These are phyloP conservation scores for Phragmatobia fuliginosa DNA, from an alignment of 2,888 invertebrate genomes.

Conservation along the genomic window DNA sequence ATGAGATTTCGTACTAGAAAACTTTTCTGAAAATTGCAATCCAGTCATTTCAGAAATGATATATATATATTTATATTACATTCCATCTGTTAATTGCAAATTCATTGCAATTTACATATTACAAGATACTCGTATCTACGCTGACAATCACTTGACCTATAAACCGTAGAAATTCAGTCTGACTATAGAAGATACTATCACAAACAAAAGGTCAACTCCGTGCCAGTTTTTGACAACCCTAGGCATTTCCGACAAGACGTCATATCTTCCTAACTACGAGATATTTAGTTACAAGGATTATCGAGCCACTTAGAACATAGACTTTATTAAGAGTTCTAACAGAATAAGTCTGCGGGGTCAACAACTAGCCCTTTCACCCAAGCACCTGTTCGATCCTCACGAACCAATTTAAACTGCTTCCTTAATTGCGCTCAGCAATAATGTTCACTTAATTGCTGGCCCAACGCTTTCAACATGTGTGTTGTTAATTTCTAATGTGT, in stretches of 20 bases:
- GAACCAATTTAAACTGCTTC: slow-evolving; percentile 45
- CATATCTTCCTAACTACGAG: background rate
- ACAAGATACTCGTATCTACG: background rate
- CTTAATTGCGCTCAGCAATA: slow-evolving; percentile 44
- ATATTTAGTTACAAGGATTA: background rate
- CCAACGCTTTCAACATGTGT: slow-evolving; percentile 9
- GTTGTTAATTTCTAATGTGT: background rate
- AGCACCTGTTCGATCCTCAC: slow-evolving; percentile 53
- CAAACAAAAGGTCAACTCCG: slow-evolving; percentile 6
- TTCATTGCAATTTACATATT: background rate
- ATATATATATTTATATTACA: too few relatives aligned
- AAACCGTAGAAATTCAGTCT: background rate
- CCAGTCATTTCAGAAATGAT: background rate
- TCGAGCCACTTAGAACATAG: background rate
- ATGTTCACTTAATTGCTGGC: slow-evolving; percentile 38
- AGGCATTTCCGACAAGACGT: slow-evolving; percentile 4
- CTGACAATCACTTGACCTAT: background rate
- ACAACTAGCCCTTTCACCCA: slow-evolving; percentile 53
- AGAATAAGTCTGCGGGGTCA: slow-evolving; percentile 50
- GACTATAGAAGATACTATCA: background rate
- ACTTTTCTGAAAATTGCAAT: too few relatives aligned
- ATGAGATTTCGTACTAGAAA: too few relatives aligned
- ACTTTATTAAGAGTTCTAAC: background rate
- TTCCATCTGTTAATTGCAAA: background rate
- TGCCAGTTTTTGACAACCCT: background rate